Conservation (phyloP, 2,888 invertebrate genomes). For the Hesperia comma region DNA sequence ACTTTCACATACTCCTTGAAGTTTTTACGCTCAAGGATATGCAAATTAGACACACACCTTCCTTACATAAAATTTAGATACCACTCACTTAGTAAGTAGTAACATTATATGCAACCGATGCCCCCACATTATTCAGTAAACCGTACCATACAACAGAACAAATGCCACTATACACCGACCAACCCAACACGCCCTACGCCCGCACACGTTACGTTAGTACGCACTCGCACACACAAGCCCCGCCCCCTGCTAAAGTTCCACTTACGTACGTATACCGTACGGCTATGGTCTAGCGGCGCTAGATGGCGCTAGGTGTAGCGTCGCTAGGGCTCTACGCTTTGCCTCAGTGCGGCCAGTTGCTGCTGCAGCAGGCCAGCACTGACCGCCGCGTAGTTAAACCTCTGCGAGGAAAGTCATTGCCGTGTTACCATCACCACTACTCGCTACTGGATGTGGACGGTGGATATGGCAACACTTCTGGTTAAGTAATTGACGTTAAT, state of each 20-base stretch:
- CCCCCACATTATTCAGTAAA: too few species aligned
- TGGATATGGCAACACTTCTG: slow-evolving; percentile 62
- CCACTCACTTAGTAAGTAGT: not conserved
- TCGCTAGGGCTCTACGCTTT: slow-evolving; percentile 68
- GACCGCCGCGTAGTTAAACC: slow-evolving; percentile 83
- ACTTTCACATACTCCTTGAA: too few species aligned
- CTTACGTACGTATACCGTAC: slow-evolving; percentile 65
- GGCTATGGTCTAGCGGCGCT: slow-evolving; percentile 34
- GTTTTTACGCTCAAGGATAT: too few species aligned
- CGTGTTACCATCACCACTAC: slow-evolving; percentile 76
- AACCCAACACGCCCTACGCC: slow-evolving; percentile 31
- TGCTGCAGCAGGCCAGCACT: slow-evolving; percentile 82
- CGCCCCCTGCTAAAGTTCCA: slow-evolving; percentile 65
- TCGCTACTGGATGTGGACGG: slow-evolving; percentile 41
- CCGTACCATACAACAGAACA: not conserved
- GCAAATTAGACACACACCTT: too few species aligned
- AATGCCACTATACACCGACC: slow-evolving; percentile 36
- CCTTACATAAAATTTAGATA: not conserved
- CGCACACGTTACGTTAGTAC: slow-evolving; percentile 58
- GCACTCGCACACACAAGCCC: slow-evolving; percentile 63
- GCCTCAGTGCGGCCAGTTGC: slow-evolving; percentile 78
- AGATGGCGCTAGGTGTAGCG: slow-evolving; percentile 40
- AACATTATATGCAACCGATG: too few species aligned
- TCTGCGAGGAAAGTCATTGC: slow-evolving; percentile 72
- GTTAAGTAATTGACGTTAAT: not conserved